Percentiles rank a stretch among this genome's conserved stretches.
Conservation (phyloP, 2,797 vertebrate genomes). For the Meriones psammophilus region DNA sequence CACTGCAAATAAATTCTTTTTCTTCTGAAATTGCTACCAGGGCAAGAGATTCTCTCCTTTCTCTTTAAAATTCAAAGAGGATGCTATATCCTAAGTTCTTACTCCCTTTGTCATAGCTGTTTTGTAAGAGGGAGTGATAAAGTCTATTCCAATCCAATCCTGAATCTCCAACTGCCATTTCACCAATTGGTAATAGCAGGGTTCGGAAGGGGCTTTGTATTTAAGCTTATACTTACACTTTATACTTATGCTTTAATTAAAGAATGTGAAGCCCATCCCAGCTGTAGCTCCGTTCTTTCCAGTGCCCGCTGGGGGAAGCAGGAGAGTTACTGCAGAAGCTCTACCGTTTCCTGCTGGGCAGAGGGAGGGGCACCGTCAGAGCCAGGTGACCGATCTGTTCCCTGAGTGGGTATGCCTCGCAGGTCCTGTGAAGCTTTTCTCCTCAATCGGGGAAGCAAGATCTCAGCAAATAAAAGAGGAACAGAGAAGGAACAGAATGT, state of each 20-base stretch:
- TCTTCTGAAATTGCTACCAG: neutral
- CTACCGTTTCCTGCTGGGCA: neutral
- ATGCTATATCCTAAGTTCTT: neutral
- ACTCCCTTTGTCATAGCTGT: neutral
- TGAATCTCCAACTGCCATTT: neutral
- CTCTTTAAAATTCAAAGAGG: conserved; percentile 33
- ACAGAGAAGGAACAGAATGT: conserved; percentile 1
- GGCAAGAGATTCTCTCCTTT: neutral
- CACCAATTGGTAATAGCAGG: neutral
- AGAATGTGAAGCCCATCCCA: neutral
- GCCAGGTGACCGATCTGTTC: conserved; percentile 60
- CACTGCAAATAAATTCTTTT: conserved; percentile 23
- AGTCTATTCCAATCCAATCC: neutral
- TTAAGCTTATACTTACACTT: no score
- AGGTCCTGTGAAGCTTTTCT: neutral
- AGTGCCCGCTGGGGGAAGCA: conserved; percentile 83
- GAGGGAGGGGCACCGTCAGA: neutral
- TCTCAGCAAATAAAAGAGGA: conserved; percentile 1
- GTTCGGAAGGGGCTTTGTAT: no score
- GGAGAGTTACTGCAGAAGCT: conserved; percentile 52
- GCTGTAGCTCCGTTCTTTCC: neutral
- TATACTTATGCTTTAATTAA: neutral
- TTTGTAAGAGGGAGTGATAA: neutral
- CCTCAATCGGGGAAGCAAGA: neutral
- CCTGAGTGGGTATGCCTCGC: neutral